Evolutionary conservation across 2,888 invertebrate genomes (phyloP), one percentile per base, ranked within the genome.

Genomic region (Empis livida): DNA sequence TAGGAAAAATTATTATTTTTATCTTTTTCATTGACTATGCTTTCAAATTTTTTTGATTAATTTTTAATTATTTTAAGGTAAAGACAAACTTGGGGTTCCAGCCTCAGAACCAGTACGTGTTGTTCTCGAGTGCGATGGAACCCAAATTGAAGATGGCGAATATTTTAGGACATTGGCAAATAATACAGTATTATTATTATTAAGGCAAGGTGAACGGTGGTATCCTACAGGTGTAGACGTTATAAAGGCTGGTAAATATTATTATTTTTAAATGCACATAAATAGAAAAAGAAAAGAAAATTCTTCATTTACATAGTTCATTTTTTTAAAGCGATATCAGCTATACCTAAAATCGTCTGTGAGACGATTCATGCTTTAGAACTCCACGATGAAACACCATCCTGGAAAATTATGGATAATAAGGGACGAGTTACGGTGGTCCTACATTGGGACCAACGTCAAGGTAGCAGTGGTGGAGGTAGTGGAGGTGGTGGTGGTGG

Each of bases 371-470:
- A 90, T 78, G 90, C 91, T 58, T 76, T 93, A 77, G 90, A 92
- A 74, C 77, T 93, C 70, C 91, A 91, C 77, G 89, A 91, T 86
- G 91, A 92, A 74, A 90, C 91, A 70, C 92, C 93, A 68, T 90
- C 91, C 74, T 93, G 93, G 93, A 93, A 93, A 76, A 92, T 93
- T 77, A 92, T 92, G 91, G 93, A 93, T 82, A 91, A 91, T 80
- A 90, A 91, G 77, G 93, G 92, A 71, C 84, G 91, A 71, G 89
- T 93, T 76, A 93, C 93, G 65, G 91, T 93, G 75, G 92, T 93
- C 70, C 77, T 93, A 71, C 91, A 93, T 74, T 93, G 93, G 93
- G 93, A 93, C 77, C 91, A 90, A 76, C 82, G 88, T 61, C 83
- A 79, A 71, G 78, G 76, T 62, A 74, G 77, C 60, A 70, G 63